Conservation (phyloP, 53 echinoderm and acorn worm genomes). For the Mesocentrotus franciscanus region DNA sequence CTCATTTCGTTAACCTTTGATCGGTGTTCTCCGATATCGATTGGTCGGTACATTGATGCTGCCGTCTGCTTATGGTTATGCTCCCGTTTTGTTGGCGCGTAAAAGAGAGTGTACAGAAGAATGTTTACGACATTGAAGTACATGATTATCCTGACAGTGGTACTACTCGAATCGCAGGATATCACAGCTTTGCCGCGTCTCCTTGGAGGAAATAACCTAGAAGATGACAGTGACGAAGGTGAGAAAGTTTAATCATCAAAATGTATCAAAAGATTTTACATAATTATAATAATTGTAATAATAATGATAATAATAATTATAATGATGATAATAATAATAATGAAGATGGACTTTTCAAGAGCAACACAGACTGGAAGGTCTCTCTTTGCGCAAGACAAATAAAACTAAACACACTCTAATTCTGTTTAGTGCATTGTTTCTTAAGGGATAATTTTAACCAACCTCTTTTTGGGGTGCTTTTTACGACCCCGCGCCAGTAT, state of each 20-base stretch:
- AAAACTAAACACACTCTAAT: no score
- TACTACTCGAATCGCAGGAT: slow-evolving; percentile 1
- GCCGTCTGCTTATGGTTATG: background rate
- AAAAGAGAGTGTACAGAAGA: background rate
- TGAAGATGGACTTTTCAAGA: no score
- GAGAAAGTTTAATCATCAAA: background rate
- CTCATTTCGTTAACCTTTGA: background rate
- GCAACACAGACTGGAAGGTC: no score
- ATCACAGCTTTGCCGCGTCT: slow-evolving; percentile 33
- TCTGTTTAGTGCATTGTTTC: no score
- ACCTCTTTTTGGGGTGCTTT: no score
- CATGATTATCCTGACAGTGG: background rate
- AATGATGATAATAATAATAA: no score
- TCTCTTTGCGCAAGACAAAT: no score
- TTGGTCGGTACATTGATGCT: slow-evolving; percentile 10
- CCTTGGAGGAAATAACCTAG: background rate
- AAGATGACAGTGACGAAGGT: slow-evolving; percentile 56
- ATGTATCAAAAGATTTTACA: background rate
- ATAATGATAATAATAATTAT: no score
- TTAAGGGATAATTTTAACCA: no score
- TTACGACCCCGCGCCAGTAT: no score
- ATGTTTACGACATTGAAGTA: slow-evolving; percentile 34
- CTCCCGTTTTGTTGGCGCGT: background rate
- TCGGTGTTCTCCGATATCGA: background rate
- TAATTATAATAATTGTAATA: no score